phyloP scores from a whole-genome alignment of 2,113 vertebrate species.

The Circaetus gallicus region DNA sequence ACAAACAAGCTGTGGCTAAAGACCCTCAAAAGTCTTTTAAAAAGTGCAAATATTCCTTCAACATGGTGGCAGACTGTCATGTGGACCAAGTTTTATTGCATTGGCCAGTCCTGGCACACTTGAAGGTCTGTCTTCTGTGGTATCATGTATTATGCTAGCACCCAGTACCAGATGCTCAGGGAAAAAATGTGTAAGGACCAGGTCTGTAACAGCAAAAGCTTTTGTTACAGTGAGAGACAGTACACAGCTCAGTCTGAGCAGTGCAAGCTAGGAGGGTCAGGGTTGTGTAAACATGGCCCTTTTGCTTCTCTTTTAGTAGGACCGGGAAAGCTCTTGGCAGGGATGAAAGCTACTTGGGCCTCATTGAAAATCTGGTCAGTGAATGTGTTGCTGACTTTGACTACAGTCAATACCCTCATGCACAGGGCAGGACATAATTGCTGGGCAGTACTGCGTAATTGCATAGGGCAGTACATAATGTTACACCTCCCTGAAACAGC shows the following conservation, averaged over 20 bases:
- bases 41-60: not conserved
- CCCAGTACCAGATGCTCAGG: not conserved
- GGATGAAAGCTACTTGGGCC: not conserved
- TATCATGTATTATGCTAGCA: not conserved
- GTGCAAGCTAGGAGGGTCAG: not conserved
- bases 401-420: not conserved
- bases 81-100: not conserved
- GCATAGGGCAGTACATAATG: not conserved
- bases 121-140: not conserved
- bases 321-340: not conserved
- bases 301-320: not conserved
- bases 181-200: fast-evolving
- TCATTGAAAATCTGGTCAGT: not conserved
- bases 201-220: not conserved
- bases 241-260: not conserved
- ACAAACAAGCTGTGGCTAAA: not conserved
- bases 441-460: not conserved
- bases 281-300: not conserved
- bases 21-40: not conserved
- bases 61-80: not conserved
- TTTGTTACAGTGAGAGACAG: not conserved
- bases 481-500: not conserved
- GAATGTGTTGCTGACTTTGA: not conserved
- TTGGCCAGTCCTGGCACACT: not conserved
- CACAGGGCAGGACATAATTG: not conserved